Base-by-base conservation (phyloP, 2,888 invertebrate species). In the Habroteleia sp. region DNA sequence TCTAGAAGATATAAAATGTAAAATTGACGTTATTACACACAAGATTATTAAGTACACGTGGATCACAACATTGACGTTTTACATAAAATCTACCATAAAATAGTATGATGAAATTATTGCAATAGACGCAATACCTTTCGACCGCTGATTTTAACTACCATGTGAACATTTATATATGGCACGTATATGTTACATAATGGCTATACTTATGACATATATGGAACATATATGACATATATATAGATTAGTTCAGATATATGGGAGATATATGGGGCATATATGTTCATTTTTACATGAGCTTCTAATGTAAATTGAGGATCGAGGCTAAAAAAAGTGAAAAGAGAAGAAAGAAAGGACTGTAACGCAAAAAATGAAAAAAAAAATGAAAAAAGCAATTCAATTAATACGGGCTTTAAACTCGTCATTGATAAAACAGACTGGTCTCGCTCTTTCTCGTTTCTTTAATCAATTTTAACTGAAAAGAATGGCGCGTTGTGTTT, bases 401-500 rank as follows among this genome's bases (percentile, higher is more conserved):
- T 56, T 56, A 17, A 39, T 33, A 2, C 44, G 14, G 48, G 23
- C 56, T 65, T 42, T 50, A 25, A 68, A 58, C 50, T 66, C 73
- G 54, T 72, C 77, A 69, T 77, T 74, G 76, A 80, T 78, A 78
- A 79, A 79, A 77, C 77, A 79, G 74, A 78, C 71, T 77, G 74
- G 39, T 68, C 72, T 76, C 74, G 52, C 75, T 73, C 50, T 50
- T 54, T 75, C 71, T 48, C 69, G 69, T 76, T 75, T 72, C 60
- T 66, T 62, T 48, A 73, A 42, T 66, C 33, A 52, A 72, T 63
- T 58, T 62, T 23, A 5, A 14, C 25, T 29, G 33, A 25, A 44
- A 60, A 60, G 50, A 60, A 68, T 41, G 41, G 56, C 29, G 52
- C 39, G 8, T 25, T 39, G 41, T 31, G 41, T 23, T 56, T 37